phyloP scores from a whole-genome alignment of 2,797 vertebrate genomes.

The Adelosebastes latens region DNA sequence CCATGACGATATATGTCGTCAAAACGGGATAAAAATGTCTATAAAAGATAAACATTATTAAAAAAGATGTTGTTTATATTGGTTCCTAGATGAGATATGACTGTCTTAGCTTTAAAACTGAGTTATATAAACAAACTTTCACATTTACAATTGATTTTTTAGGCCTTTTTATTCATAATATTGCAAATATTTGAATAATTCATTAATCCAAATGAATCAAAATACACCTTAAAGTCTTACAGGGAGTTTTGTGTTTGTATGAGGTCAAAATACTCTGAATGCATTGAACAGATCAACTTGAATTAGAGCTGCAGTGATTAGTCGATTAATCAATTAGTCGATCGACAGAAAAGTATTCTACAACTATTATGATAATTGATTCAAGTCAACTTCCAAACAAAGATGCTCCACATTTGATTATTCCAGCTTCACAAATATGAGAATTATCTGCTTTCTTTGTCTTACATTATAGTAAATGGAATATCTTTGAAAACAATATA shows the following conservation, averaged over 20 bases:
- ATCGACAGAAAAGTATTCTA: neutral
- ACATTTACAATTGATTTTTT: no score
- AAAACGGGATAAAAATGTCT: no score
- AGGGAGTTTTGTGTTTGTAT: neutral
- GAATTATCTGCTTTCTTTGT: neutral
- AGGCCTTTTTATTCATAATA: no score
- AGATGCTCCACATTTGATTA: neutral
- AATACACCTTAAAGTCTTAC: neutral
- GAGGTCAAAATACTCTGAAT: neutral
- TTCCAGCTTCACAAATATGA: neutral
- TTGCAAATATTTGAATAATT: no score
- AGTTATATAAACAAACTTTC: neutral
- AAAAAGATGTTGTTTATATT: conserved; percentile 49
- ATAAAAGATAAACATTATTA: no score
- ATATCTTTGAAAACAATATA: no score
- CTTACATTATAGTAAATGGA: no score
- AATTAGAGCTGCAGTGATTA: neutral
- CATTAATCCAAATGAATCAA: no score
- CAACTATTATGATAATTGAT: neutral
- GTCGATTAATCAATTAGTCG: neutral
- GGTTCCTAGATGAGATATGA: neutral
- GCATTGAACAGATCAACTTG: neutral
- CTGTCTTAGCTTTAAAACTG: neutral
- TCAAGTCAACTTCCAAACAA: no score
- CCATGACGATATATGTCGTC: neutral